Evolutionary conservation across 2,797 vertebrate genomes (phyloP).

Genomic region (Melanotaenia trifasciata): DNA sequence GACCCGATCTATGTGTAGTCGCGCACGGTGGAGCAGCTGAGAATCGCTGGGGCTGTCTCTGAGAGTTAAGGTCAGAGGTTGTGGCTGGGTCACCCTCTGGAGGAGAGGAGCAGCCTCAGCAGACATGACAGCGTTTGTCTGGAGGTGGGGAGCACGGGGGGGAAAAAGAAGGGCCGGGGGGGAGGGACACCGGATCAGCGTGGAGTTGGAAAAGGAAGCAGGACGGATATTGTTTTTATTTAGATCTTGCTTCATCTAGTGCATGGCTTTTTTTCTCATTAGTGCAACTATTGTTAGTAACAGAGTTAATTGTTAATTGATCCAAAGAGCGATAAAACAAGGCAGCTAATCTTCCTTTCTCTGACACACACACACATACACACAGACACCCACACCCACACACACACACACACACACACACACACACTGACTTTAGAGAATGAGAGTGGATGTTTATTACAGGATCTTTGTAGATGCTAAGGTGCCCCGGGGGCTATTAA

Average conservation of each 20-base stretch:
- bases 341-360: constrained; percentile 48
- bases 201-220: constrained; percentile 35
- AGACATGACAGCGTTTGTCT: constrained; percentile 53
- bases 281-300: constrained; percentile 64
- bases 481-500: constrained; percentile 75
- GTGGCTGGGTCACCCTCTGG: constrained; percentile 75
- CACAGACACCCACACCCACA: too few relatives aligned
- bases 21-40: constrained; percentile 46
- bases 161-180: constrained; percentile 1
- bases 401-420: constrained; percentile 11
- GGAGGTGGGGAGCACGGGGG: constrained; percentile 32
- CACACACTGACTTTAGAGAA: constrained; percentile 49
- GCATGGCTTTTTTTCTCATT: constrained; percentile 18
- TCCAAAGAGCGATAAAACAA: constrained; percentile 71
- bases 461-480: constrained; percentile 75
- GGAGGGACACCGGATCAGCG: constrained; percentile 35
- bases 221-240: constrained; percentile 55
- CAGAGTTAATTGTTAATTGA: constrained; percentile 78
- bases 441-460: constrained; percentile 79
- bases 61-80: constrained; percentile 76
- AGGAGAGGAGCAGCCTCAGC: constrained; percentile 63
- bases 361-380: constrained; percentile 4
- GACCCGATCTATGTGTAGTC: constrained; percentile 36
- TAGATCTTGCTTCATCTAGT: constrained; percentile 30
- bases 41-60: constrained; percentile 60